Percentiles rank a stretch among this genome's conserved stretches.
Evolutionary conservation across 2,888 invertebrate species (phyloP).

Genomic region (Netelia inedita): DNA sequence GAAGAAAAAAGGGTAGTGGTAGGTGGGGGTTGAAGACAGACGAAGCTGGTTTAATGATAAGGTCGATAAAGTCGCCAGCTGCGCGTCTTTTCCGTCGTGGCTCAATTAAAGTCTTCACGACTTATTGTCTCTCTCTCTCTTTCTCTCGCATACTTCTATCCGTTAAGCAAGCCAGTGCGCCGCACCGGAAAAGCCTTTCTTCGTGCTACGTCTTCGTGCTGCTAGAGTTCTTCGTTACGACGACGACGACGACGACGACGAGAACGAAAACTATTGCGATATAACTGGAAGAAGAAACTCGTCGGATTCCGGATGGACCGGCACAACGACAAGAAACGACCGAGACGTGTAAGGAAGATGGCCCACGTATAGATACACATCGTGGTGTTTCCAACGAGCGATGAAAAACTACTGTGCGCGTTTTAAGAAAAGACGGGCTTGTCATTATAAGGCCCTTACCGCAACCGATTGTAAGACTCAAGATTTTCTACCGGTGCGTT

Average conservation of each 20-base stretch:
- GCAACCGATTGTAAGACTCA: too few species aligned
- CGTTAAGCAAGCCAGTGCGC: constrained; percentile 60
- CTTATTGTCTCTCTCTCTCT: constrained; percentile 31
- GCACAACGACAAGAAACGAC: constrained; percentile 52
- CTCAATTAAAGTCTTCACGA: constrained; percentile 78
- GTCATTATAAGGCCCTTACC: background rate
- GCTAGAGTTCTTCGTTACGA: constrained; percentile 46
- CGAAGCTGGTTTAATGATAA: constrained; percentile 76
- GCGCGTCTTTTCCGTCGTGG: constrained; percentile 72
- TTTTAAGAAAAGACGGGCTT: background rate
- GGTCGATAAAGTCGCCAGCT: constrained; percentile 79
- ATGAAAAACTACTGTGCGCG: constrained; percentile 26
- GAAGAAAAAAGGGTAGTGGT: background rate
- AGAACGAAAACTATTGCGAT: constrained; percentile 62
- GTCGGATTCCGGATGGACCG: constrained; percentile 37
- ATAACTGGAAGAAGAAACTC: constrained; percentile 60
- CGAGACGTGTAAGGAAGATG: constrained; percentile 36
- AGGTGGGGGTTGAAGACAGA: constrained; percentile 44
- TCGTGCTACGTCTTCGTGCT: constrained; percentile 55
- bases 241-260: constrained; percentile 48
- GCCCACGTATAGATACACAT: constrained; percentile 15
- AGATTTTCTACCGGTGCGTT: too few species aligned
- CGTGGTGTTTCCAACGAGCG: constrained; percentile 9
- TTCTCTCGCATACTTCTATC: constrained; percentile 49
- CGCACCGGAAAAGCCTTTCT: constrained; percentile 50